Conservation (phyloP, 2,888 invertebrate genomes). For the Drosophila phalerata region DNA sequence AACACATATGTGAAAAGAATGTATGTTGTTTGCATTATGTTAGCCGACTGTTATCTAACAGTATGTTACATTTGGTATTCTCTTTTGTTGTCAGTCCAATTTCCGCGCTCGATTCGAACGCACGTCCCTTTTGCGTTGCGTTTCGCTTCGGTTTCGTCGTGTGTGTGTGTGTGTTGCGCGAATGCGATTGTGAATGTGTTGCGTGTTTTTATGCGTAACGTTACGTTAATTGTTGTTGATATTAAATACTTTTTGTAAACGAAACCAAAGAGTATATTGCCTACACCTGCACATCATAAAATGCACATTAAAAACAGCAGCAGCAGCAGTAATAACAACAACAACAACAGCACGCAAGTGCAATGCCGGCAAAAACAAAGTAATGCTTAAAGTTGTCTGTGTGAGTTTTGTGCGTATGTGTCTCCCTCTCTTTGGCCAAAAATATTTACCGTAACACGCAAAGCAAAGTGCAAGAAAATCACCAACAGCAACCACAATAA, state of each 20-base stretch:
- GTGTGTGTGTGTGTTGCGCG: slow-evolving; percentile 47
- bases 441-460: slow-evolving; percentile 52
- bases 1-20: background rate
- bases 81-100: slow-evolving; percentile 38
- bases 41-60: background rate
- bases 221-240: slow-evolving; percentile 56
- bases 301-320: slow-evolving; percentile 55
- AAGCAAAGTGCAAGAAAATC: slow-evolving; percentile 55
- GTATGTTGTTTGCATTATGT: slow-evolving; percentile 17
- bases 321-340: slow-evolving; percentile 28
- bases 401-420: slow-evolving; percentile 39
- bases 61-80: slow-evolving; percentile 1
- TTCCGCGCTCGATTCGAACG: slow-evolving; percentile 47
- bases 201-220: slow-evolving; percentile 35
- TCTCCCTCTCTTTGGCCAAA: slow-evolving; percentile 30
- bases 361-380: slow-evolving; percentile 60
- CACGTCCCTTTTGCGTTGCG: slow-evolving; percentile 35
- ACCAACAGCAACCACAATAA: slow-evolving; percentile 26
- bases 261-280: slow-evolving; percentile 55
- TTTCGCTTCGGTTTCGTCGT: slow-evolving; percentile 47
- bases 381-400: slow-evolving; percentile 52
- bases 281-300: slow-evolving; percentile 48
- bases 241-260: slow-evolving; percentile 45
- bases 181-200: slow-evolving; percentile 32
- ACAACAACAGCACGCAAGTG: slow-evolving; percentile 53